Conservation (phyloP, 2,797 vertebrate genomes). For the Allenopithecus nigroviridis region DNA sequence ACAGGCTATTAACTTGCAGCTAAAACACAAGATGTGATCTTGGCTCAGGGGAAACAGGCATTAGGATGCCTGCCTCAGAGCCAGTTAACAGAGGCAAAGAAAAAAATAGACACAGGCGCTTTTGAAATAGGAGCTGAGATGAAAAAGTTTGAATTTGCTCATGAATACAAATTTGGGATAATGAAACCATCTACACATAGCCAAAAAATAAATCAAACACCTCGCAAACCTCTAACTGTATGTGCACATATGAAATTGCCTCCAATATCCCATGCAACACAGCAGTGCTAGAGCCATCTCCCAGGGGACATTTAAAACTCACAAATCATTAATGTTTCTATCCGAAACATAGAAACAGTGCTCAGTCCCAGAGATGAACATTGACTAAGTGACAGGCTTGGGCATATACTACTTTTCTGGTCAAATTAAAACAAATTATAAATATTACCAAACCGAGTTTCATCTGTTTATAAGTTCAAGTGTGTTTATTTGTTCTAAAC, state of each 20-base stretch:
- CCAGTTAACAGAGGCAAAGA: slow-evolving; percentile 46
- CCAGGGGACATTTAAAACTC: slow-evolving; percentile 22
- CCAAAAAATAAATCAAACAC: slow-evolving; percentile 15
- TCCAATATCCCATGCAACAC: background rate
- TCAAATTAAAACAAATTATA: slow-evolving; percentile 48
- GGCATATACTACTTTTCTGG: slow-evolving; percentile 10
- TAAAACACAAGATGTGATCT: slow-evolving; percentile 54
- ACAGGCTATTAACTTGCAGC: slow-evolving; percentile 67
- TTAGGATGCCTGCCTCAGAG: slow-evolving; percentile 50
- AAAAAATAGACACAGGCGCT: background rate
- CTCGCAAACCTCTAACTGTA: slow-evolving; percentile 42
- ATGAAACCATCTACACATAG: background rate
- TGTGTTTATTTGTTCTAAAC: slow-evolving; percentile 23
- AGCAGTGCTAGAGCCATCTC: background rate
- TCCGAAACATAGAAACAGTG: slow-evolving; percentile 36
- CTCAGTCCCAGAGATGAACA: background rate
- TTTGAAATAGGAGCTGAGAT: slow-evolving; percentile 47
- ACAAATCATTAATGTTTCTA: slow-evolving; percentile 13
- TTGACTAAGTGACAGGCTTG: background rate
- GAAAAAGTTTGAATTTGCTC: slow-evolving; percentile 22
- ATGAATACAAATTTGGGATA: slow-evolving; percentile 7
- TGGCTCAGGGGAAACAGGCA: slow-evolving; percentile 41
- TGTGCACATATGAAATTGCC: background rate
- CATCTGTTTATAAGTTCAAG: slow-evolving; percentile 20
- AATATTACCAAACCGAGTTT: slow-evolving; percentile 26